phyloP scores from a whole-genome alignment of 2,797 vertebrate genomes.

The Danio aesculapii region DNA sequence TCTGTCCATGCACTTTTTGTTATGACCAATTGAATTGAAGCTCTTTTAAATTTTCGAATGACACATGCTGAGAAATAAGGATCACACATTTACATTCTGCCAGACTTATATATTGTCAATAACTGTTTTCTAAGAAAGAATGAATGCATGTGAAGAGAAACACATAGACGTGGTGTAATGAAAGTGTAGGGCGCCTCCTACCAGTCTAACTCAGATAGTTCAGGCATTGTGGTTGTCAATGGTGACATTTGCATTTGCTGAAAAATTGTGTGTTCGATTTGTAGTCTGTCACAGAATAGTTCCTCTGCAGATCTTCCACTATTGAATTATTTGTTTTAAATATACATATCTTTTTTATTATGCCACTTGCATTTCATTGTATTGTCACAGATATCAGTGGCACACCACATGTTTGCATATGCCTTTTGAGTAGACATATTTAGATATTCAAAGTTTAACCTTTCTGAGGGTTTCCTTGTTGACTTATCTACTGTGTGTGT shows the following conservation, averaged over 20 bases:
- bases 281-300: background rate
- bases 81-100: background rate
- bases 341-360: background rate
- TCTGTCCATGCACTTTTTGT: too few species aligned
- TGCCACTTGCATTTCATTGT: background rate
- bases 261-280: background rate
- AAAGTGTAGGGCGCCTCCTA: slow-evolving; percentile 50
- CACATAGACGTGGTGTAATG: background rate
- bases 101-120: background rate
- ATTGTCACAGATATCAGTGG: background rate
- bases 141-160: background rate
- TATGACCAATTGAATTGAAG: background rate
- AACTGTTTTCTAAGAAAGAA: background rate
- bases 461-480: slow-evolving; percentile 47
- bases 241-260: background rate
- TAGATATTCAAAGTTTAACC: slow-evolving; percentile 64
- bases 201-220: slow-evolving; percentile 18
- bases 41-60: background rate
- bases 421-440: slow-evolving; percentile 31
- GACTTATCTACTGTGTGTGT: background rate
- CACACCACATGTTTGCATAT: slow-evolving; percentile 38
- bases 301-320: background rate
- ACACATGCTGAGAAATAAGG: background rate
- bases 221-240: background rate
- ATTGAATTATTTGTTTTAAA: background rate